phyloP scores from a whole-genome alignment of 2,113 vertebrate species.

The Mobula birostris region DNA sequence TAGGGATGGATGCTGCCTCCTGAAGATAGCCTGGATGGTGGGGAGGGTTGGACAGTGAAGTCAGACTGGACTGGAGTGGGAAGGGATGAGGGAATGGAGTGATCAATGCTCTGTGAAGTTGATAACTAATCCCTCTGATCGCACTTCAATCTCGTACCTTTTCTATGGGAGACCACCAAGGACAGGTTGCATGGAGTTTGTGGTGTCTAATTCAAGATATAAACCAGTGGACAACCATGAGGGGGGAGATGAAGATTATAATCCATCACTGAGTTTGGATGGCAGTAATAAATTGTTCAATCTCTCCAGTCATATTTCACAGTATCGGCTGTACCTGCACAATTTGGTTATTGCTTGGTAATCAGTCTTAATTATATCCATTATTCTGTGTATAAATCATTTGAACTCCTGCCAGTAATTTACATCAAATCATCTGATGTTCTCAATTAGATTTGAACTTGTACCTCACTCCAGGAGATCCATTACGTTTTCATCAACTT shows the following conservation, averaged over 20 bases:
- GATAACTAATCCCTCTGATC: too few relatives aligned
- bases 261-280: conserved; percentile 7
- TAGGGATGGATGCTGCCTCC: too few relatives aligned
- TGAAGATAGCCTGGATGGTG: too few relatives aligned
- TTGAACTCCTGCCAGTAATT: background rate
- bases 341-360: conserved; percentile 18
- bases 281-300: background rate
- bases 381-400: conserved; percentile 3
- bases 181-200: background rate
- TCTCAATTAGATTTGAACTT: conserved; percentile 7
- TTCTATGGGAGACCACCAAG: background rate
- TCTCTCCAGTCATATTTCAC: background rate
- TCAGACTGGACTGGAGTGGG: too few relatives aligned
- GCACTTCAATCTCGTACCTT: too few relatives aligned
- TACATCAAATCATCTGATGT: background rate
- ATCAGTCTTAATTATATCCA: conserved; percentile 26
- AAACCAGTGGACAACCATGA: background rate
- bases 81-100: too few relatives aligned
- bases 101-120: too few relatives aligned
- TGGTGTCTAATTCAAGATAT: background rate
- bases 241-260: background rate
- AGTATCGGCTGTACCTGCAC: conserved; percentile 1
- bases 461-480: background rate
- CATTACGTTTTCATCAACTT: background rate
- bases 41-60: too few relatives aligned